phyloP scores from a whole-genome alignment of 1,140 invertebrate species.

The Drosophila pectinifera region DNA sequence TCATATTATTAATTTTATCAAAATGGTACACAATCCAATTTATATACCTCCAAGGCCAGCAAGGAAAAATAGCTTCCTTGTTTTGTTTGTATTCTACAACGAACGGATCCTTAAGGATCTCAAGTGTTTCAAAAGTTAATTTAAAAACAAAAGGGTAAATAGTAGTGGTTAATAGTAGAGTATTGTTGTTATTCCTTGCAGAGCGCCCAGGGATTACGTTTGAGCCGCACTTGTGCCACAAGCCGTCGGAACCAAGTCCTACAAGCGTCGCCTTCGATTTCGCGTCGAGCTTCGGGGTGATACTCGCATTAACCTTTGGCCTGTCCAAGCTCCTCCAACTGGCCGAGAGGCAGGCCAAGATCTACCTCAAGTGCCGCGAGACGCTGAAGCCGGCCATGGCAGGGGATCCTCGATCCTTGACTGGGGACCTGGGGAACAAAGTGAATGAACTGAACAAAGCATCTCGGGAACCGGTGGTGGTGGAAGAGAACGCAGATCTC shows the following conservation, averaged over 20 bases:
- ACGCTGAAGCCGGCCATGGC: not conserved
- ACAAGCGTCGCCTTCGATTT: constrained; percentile 15
- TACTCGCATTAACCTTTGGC: constrained; percentile 27
- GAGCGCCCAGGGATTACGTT: constrained; percentile 20
- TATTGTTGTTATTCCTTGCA: not conserved
- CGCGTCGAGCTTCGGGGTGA: constrained; percentile 38
- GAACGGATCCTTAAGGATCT: no score
- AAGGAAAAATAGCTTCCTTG: no score
- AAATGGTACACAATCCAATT: no score
- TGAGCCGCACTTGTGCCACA: constrained; percentile 7
- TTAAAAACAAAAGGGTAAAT: not conserved
- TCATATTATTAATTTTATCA: no score
- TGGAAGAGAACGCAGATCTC: constrained; percentile 23
- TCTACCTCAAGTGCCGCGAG: constrained; percentile 8
- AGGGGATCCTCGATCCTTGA: not conserved
- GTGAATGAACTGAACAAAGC: not conserved
- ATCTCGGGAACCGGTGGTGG: not conserved
- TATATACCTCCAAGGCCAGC: no score
- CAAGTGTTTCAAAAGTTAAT: not conserved
- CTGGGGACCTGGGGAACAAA: not conserved
- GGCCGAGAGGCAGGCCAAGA: constrained; percentile 12
- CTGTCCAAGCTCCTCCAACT: constrained; percentile 41
- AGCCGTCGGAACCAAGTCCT: not conserved
- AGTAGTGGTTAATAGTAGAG: no score
- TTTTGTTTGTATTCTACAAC: no score